Conservation (phyloP, 1,140 invertebrate species). For the Drosophila kepulauana region DNA sequence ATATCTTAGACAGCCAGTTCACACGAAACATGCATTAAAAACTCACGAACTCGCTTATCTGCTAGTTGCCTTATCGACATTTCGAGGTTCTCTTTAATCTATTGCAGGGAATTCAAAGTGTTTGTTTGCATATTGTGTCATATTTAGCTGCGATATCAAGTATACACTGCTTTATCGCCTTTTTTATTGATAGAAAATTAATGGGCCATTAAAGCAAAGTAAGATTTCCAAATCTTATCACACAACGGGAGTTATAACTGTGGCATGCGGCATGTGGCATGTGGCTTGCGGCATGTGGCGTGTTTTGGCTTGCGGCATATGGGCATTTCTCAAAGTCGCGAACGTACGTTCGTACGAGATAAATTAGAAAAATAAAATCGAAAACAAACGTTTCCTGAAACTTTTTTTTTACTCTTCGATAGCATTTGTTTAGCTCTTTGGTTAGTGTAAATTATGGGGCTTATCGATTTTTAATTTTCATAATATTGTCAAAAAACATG, state of each 20-base stretch:
- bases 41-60: neutral
- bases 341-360: too few species aligned
- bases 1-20: neutral
- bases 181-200: constrained; percentile 1
- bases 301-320: neutral
- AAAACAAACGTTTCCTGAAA: too few species aligned
- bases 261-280: neutral
- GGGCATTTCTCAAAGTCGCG: too few species aligned
- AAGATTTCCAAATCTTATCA: neutral
- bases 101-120: neutral
- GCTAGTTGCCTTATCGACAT: neutral
- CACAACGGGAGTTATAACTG: neutral
- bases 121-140: constrained; percentile 6
- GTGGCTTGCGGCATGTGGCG: neutral
- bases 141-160: neutral
- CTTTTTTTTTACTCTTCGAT: too few species aligned
- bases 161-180: constrained; percentile 1
- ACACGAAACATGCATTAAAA: neutral
- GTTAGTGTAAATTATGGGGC: too few species aligned
- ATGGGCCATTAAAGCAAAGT: constrained; percentile 4
- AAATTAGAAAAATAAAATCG: too few species aligned
- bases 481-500: too few species aligned
- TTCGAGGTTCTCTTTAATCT: neutral
- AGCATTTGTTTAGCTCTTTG: too few species aligned
- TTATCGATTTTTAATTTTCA: too few species aligned